phyloP scores from a whole-genome alignment of 92 coral and sea anemone species.

The Virgularia gustaviana region DNA sequence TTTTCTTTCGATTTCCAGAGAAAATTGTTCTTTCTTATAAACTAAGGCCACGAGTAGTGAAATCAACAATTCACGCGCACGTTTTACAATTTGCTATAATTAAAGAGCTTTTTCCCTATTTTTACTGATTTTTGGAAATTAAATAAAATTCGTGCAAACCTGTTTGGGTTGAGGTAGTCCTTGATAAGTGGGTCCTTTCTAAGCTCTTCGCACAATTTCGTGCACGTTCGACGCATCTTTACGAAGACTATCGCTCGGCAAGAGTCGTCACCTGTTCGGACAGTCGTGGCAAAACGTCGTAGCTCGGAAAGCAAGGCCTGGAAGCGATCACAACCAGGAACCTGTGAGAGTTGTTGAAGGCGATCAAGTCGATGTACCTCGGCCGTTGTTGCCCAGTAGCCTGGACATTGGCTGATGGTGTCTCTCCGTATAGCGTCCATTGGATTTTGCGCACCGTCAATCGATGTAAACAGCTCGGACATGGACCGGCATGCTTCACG shows the following conservation, averaged over 20 bases:
- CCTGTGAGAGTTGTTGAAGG: neutral
- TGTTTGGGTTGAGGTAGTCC: constrained; percentile 62
- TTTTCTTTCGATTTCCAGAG: no score
- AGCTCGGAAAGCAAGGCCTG: constrained; percentile 57
- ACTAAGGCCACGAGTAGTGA: no score
- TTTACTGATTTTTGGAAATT: no score
- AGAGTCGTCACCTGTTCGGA: constrained; percentile 42
- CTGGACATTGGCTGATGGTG: neutral
- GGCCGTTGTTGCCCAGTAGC: neutral
- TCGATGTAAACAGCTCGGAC: constrained; percentile 61
- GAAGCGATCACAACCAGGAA: constrained; percentile 11
- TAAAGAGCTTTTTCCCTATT: no score
- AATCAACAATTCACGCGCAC: no score
- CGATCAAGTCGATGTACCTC: neutral
- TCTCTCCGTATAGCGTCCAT: constrained; percentile 18
- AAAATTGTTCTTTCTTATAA: no score
- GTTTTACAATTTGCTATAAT: no score
- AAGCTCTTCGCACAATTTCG: constrained; percentile 72
- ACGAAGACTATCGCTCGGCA: constrained; percentile 87
- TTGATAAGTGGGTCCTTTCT: constrained; percentile 41
- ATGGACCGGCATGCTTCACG: constrained; percentile 64
- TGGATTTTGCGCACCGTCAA: constrained; percentile 51
- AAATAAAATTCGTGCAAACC: no score
- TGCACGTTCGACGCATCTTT: constrained; percentile 82
- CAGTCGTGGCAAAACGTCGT: constrained; percentile 40